These are phyloP conservation scores for Oncorhynchus masou DNA, from an alignment of 2,113 vertebrate genomes.

Conservation along the genomic window DNA sequence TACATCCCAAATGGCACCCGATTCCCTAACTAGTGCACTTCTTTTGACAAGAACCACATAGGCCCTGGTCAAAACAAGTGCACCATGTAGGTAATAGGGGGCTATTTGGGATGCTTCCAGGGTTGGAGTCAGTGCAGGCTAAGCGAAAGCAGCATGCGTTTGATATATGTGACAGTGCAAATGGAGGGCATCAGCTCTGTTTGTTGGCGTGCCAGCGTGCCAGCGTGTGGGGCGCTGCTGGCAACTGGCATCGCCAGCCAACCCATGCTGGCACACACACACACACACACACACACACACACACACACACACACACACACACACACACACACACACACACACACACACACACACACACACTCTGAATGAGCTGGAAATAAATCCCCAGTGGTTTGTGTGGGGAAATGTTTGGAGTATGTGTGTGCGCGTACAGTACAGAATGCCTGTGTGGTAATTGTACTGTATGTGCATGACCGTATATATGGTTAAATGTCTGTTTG, in stretches of 20 bases:
- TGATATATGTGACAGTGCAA: conserved; percentile 97
- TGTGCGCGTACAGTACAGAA: conserved; percentile 38
- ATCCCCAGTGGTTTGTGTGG: conserved; percentile 85
- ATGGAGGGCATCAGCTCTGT: conserved; percentile 95
- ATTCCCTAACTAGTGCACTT: no score
- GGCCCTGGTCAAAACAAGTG: no score
- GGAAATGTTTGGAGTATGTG: conserved; percentile 71
- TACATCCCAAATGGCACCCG: no score
- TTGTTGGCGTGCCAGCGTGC: conserved; percentile 95
- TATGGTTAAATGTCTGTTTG: background rate
- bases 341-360: background rate
- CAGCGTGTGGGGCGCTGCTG: conserved; percentile 92
- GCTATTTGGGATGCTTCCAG: background rate
- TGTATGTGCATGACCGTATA: background rate
- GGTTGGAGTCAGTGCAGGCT: conserved; percentile 58
- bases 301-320: no score
- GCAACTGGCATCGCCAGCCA: conserved; percentile 88
- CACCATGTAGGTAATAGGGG: conserved; percentile 22
- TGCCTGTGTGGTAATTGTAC: conserved; percentile 20
- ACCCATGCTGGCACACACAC: conserved; percentile 77
- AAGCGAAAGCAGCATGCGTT: conserved; percentile 86
- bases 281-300: no score
- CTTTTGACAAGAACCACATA: background rate
- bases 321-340: no score
- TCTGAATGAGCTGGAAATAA: conserved; percentile 87